These are phyloP conservation scores for Papilio aristodemus DNA, from an alignment of 1,140 invertebrate genomes.

Conservation along the genomic window DNA sequence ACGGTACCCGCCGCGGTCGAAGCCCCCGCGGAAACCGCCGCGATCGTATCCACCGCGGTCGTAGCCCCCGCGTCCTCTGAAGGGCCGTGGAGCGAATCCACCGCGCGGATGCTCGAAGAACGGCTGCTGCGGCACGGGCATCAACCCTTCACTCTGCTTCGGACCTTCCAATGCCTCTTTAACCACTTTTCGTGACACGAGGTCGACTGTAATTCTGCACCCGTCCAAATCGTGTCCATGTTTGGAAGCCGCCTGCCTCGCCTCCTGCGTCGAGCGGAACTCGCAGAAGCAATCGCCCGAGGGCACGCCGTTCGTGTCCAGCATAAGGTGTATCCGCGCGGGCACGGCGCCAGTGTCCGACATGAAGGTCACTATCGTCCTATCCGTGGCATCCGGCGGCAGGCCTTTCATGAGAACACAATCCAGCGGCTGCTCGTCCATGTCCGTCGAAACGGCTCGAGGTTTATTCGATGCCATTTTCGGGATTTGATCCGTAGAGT, in stretches of 20 bases:
- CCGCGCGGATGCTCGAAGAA: slow-evolving; percentile 54
- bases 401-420: slow-evolving; percentile 88
- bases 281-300: slow-evolving; percentile 93
- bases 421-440: slow-evolving; percentile 73
- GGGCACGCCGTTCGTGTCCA: slow-evolving; percentile 84
- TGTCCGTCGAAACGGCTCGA: slow-evolving; percentile 44
- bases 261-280: slow-evolving; percentile 86
- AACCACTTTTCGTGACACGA: slow-evolving; percentile 82
- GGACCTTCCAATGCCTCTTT: slow-evolving; percentile 71
- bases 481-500: slow-evolving; percentile 41
- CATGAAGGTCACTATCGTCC: slow-evolving; percentile 91
- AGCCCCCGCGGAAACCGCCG: slow-evolving; percentile 53
- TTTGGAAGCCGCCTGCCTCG: slow-evolving; percentile 85
- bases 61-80: slow-evolving; percentile 62
- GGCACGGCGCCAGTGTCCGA: slow-evolving; percentile 88
- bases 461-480: slow-evolving; percentile 36
- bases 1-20: slow-evolving; percentile 55
- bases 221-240: slow-evolving; percentile 85
- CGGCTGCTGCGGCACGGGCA: slow-evolving; percentile 44
- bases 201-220: slow-evolving; percentile 83
- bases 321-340: slow-evolving; percentile 88
- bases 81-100: slow-evolving; percentile 51
- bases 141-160: slow-evolving; percentile 44
- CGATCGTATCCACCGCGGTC: slow-evolving; percentile 55
- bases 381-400: slow-evolving; percentile 86